phyloP scores from a whole-genome alignment of 2,888 invertebrate genomes.

The Stramonita haemastoma region DNA sequence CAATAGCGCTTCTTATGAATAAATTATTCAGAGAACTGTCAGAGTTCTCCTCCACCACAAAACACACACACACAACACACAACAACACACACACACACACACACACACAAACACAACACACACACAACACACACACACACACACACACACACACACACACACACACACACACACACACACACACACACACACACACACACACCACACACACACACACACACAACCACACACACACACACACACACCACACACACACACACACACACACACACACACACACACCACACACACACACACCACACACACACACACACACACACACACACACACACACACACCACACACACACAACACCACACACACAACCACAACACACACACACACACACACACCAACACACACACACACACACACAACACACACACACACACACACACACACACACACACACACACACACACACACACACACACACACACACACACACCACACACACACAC shows the following conservation, averaged over 20 bases:
- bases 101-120: too few relatives aligned
- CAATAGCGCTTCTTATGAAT: too few relatives aligned
- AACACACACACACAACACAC: too few relatives aligned
- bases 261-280: not conserved
- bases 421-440: not conserved
- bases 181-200: too few relatives aligned
- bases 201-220: too few relatives aligned
- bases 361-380: not conserved
- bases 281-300: not conserved
- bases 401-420: not conserved
- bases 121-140: too few relatives aligned
- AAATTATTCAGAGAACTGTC: too few relatives aligned
- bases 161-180: too few relatives aligned
- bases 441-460: not conserved
- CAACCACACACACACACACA: too few relatives aligned
- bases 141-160: too few relatives aligned
- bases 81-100: too few relatives aligned
- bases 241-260: not conserved
- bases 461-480: not conserved
- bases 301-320: not conserved
- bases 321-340: not conserved
- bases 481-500: not conserved
- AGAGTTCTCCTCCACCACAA: too few relatives aligned
- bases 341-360: not conserved
- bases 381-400: not conserved